A percentile compares a stretch with the other conserved stretches of the same genome.
These are phyloP conservation scores for Conistra vaccinii DNA, from an alignment of 2,888 invertebrate species.

Conservation along the genomic window DNA sequence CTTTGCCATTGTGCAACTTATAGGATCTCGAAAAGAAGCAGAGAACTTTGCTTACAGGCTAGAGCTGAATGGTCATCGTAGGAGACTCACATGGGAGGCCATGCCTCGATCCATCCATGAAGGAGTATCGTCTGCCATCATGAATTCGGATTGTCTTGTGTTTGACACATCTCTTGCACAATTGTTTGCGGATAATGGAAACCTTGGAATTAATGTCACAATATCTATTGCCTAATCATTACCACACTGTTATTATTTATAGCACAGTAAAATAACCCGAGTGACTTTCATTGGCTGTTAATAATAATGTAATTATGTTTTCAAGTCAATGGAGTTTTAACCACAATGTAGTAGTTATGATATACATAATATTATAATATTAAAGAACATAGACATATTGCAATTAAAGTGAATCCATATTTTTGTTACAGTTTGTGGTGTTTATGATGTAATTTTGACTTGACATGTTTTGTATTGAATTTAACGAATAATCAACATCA, in stretches of 20 bases:
- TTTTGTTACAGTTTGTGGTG: conserved; percentile 74
- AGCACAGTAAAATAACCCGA: conserved; percentile 58
- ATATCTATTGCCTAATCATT: conserved; percentile 96
- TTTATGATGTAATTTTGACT: conserved; percentile 68
- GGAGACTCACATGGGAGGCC: conserved; percentile 99
- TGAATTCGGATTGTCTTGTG: conserved; percentile 99
- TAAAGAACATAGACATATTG: conserved; percentile 60
- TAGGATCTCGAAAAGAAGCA: conserved; percentile 99
- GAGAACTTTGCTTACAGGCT: conserved; percentile 99
- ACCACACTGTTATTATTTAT: conserved; percentile 67
- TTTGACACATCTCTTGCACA: conserved; percentile 99
- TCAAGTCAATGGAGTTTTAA: conserved; percentile 70
- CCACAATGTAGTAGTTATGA: conserved; percentile 50
- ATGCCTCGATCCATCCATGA: conserved; percentile 99
- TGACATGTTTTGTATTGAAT: conserved; percentile 72
- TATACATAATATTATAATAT: conserved; percentile 45
- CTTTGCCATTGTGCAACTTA: conserved; percentile 99
- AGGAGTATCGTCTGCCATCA: conserved; percentile 99
- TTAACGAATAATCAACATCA: conserved; percentile 77
- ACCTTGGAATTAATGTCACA: conserved; percentile 99
- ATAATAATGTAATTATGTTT: conserved; percentile 74
- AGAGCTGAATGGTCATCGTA: conserved; percentile 98
- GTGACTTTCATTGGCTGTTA: conserved; percentile 72
- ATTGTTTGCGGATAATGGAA: conserved; percentile 99
- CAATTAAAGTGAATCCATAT: conserved; percentile 67